A percentile compares a stretch with the other conserved stretches of the same genome.
These are phyloP conservation scores for Danionella dracula DNA, from an alignment of 2,797 vertebrate species.

Conservation along the genomic window DNA sequence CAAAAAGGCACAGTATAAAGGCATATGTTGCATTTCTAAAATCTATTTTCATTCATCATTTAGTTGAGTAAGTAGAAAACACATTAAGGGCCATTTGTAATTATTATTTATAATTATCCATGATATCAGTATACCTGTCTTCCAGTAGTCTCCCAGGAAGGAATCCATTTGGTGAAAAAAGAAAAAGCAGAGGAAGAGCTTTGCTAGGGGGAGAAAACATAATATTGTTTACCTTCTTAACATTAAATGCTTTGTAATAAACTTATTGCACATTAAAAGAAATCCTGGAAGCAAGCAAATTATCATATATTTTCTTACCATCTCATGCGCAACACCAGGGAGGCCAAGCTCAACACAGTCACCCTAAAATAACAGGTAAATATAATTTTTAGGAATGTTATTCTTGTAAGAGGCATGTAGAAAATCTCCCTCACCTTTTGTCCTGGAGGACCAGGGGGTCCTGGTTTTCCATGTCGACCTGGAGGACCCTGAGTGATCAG, in stretches of 20 bases:
- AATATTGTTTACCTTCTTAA: not conserved
- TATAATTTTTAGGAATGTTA: not conserved
- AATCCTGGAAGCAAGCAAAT: too few species aligned
- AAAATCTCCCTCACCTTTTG: slow-evolving; percentile 58
- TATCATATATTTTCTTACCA: slow-evolving; percentile 58
- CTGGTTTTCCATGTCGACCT: slow-evolving; percentile 66
- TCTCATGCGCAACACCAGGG: slow-evolving; percentile 67
- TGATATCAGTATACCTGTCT: slow-evolving; percentile 40
- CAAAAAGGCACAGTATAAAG: too few species aligned
- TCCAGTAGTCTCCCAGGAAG: slow-evolving; percentile 51
- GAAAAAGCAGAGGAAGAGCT: slow-evolving; percentile 42
- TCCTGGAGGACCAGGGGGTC: slow-evolving; percentile 64
- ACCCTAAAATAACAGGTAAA: slow-evolving; percentile 57
- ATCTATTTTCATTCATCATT: too few species aligned
- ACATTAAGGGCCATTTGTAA: too few species aligned
- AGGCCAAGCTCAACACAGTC: slow-evolving; percentile 69
- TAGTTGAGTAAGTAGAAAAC: too few species aligned
- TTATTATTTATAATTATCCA: too few species aligned
- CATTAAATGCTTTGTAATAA: too few species aligned
- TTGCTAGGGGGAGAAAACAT: slow-evolving; percentile 55
- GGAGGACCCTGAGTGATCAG: slow-evolving; percentile 69
- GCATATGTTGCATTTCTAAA: too few species aligned
- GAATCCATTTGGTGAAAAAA: slow-evolving; percentile 60
- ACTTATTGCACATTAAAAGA: too few species aligned
- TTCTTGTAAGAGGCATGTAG: not conserved